phyloP scores from a whole-genome alignment of 2,888 invertebrate species.

The Lasiommata megera region DNA sequence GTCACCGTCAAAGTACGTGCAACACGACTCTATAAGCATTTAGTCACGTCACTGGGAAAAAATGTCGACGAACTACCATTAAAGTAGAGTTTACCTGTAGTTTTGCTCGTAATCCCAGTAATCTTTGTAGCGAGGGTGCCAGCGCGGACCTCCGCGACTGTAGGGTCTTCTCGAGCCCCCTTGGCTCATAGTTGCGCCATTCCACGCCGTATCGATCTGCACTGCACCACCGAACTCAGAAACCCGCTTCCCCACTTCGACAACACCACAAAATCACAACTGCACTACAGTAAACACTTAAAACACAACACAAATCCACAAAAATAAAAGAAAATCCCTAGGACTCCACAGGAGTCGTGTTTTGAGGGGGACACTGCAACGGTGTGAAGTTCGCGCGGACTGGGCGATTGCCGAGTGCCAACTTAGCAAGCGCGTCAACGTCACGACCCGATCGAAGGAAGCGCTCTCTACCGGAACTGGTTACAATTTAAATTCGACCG shows the following conservation, averaged over 20 bases:
- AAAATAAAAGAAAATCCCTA: slow-evolving; percentile 36
- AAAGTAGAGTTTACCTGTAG: slow-evolving; percentile 53
- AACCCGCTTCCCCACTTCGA: slow-evolving; percentile 37
- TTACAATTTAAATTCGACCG: slow-evolving; percentile 62
- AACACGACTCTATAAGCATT: not conserved
- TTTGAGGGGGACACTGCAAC: slow-evolving; percentile 57
- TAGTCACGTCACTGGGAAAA: slow-evolving; percentile 19
- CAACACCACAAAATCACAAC: slow-evolving; percentile 42
- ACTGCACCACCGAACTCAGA: slow-evolving; percentile 45
- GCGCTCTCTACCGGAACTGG: slow-evolving; percentile 47
- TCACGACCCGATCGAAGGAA: slow-evolving; percentile 36
- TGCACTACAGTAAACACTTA: slow-evolving; percentile 43
- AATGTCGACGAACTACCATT: not conserved
- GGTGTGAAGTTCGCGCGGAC: slow-evolving; percentile 62
- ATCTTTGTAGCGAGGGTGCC: slow-evolving; percentile 78
- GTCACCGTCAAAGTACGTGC: not conserved
- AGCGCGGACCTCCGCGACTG: slow-evolving; percentile 73
- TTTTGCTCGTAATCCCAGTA: slow-evolving; percentile 78
- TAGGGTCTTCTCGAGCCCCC: slow-evolving; percentile 73
- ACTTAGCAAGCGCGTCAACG: slow-evolving; percentile 56
- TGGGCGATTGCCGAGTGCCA: slow-evolving; percentile 15
- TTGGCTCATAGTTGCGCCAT: slow-evolving; percentile 76
- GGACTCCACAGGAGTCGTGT: slow-evolving; percentile 51
- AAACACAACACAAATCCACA: slow-evolving; percentile 9
- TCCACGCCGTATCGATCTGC: slow-evolving; percentile 61